Conservation (phyloP, 2,797 vertebrate species). For the Ibycter americanus region DNA sequence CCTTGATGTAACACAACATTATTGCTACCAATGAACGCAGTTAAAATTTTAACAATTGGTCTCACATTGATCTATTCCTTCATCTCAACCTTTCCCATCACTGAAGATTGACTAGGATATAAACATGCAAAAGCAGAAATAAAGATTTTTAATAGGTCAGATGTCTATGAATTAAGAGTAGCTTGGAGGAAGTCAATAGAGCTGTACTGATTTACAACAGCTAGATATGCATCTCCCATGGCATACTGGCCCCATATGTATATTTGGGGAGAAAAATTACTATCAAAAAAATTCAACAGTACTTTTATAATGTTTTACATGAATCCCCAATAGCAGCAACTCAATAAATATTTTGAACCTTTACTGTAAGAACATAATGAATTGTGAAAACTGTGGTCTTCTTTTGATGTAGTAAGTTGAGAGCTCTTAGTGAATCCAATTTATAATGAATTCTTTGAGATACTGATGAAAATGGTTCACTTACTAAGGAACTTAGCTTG, state of each 20-base stretch:
- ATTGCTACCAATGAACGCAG: neutral
- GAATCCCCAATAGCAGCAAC: neutral
- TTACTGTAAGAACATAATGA: slow-evolving; percentile 31
- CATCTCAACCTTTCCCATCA: slow-evolving; percentile 46
- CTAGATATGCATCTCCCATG: neutral
- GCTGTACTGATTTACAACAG: neutral
- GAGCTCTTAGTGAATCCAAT: slow-evolving; percentile 74
- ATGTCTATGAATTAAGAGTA: neutral
- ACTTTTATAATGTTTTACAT: neutral
- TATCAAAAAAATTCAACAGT: neutral
- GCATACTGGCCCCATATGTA: neutral
- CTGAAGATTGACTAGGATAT: slow-evolving; percentile 28
- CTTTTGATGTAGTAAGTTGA: slow-evolving; percentile 67
- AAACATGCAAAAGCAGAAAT: slow-evolving; percentile 43
- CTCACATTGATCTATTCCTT: slow-evolving; percentile 35
- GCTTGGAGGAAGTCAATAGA: slow-evolving; percentile 14
- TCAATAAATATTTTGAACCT: slow-evolving; percentile 36
- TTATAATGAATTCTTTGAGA: slow-evolving; percentile 74
- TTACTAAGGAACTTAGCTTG: slow-evolving; percentile 69
- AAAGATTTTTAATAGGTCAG: slow-evolving; percentile 58
- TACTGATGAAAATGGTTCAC: slow-evolving; percentile 69
- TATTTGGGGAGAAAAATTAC: neutral
- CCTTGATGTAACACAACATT: neutral
- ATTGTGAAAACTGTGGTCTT: slow-evolving; percentile 69
- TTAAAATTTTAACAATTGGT: slow-evolving; percentile 29